Conservation (phyloP, 2,113 vertebrate species). For the cattle (Bos taurus) region DNA sequence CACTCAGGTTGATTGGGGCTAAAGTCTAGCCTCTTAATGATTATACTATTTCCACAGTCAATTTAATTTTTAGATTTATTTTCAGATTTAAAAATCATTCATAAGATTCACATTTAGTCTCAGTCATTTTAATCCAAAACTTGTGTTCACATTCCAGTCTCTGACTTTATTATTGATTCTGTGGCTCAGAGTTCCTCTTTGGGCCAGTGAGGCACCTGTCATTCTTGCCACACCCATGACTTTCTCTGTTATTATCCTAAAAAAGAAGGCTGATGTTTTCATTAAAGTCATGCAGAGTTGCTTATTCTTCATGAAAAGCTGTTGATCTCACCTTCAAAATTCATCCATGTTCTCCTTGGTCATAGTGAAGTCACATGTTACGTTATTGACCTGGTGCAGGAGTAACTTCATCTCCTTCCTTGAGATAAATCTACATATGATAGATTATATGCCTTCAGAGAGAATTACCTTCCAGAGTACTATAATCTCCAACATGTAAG, state of each 20-base stretch:
- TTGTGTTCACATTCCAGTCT: background rate
- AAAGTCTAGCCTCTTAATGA: background rate
- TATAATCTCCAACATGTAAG: slow-evolving; percentile 20
- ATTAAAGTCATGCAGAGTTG: background rate
- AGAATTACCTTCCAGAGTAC: slow-evolving; percentile 42
- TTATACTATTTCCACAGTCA: background rate
- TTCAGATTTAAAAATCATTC: background rate
- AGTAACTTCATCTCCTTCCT: background rate
- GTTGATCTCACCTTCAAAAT: slow-evolving; percentile 42
- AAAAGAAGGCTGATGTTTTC: background rate
- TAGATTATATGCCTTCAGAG: slow-evolving; percentile 53
- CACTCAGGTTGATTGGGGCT: background rate
- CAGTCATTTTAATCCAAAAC: background rate
- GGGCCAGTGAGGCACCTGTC: background rate
- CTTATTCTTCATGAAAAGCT: background rate
- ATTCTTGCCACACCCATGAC: background rate
- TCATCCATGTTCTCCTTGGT: background rate
- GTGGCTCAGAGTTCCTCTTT: background rate
- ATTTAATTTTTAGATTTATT: background rate
- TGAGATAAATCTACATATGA: slow-evolving; percentile 15
- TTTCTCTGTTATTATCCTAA: background rate
- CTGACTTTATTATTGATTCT: background rate
- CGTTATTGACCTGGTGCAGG: background rate
- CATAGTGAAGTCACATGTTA: background rate
- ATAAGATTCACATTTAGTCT: background rate